Evolutionary conservation across 1,140 invertebrate species (phyloP).

Genomic region (Drosophila pectinifera): DNA sequence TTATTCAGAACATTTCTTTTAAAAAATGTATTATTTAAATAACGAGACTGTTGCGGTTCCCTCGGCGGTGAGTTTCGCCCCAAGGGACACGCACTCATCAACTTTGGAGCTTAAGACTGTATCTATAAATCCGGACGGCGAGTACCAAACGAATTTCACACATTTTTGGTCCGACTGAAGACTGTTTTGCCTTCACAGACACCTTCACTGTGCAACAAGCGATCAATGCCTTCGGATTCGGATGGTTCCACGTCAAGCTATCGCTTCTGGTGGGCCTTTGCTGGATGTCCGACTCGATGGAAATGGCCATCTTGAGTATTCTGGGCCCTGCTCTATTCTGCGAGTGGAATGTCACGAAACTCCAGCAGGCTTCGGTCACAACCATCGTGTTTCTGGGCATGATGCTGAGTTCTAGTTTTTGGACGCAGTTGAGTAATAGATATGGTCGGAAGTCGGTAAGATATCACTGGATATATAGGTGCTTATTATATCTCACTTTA

Average conservation of each 20-base stretch:
- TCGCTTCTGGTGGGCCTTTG: constrained; percentile 94
- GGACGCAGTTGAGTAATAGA: constrained; percentile 97
- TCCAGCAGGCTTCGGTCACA: constrained; percentile 88
- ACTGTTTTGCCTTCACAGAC: constrained; percentile 86
- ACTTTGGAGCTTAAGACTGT: constrained; percentile 93
- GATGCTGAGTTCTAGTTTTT: constrained; percentile 98
- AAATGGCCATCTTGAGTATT: constrained; percentile 98
- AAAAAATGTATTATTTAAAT: constrained; percentile 40
- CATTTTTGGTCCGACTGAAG: not conserved
- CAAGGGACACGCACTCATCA: constrained; percentile 34
- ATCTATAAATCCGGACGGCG: constrained; percentile 93
- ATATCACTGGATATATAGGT: not conserved
- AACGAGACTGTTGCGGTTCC: constrained; percentile 38
- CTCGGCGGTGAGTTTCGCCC: constrained; percentile 22
- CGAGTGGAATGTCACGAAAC: constrained; percentile 95
- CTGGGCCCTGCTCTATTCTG: constrained; percentile 96
- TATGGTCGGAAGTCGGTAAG: constrained; percentile 95
- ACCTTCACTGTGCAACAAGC: constrained; percentile 98
- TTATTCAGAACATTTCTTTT: not conserved
- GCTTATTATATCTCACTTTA: not conserved
- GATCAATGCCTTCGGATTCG: constrained; percentile 97
- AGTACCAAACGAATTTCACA: constrained; percentile 43
- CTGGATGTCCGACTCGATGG: constrained; percentile 99
- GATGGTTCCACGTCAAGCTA: constrained; percentile 97
- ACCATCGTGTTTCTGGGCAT: constrained; percentile 97